phyloP scores from a whole-genome alignment of 2,888 invertebrate species.

The Euphydryas editha region DNA sequence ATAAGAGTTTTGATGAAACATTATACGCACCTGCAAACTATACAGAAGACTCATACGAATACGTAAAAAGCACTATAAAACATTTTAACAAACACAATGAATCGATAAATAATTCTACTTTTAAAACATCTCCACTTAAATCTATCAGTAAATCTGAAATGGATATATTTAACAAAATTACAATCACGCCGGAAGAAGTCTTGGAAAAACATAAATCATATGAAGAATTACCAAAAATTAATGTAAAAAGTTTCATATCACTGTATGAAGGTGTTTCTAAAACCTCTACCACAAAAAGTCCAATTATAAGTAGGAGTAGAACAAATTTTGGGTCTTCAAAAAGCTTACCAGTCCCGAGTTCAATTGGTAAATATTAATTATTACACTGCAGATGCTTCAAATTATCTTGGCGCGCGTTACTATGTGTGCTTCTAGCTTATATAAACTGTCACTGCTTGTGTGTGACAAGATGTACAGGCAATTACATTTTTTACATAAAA shows the following conservation, averaged over 20 bases:
- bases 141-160: constrained; percentile 78
- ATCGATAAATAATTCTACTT: constrained; percentile 46
- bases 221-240: constrained; percentile 74
- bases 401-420: too few species aligned
- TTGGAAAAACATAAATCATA: constrained; percentile 74
- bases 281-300: constrained; percentile 48
- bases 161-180: constrained; percentile 75
- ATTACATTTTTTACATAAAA: too few species aligned
- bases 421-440: too few species aligned
- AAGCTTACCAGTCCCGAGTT: constrained; percentile 54
- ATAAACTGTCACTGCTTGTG: too few species aligned
- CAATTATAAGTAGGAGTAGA: constrained; percentile 37
- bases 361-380: constrained; percentile 56
- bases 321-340: constrained; percentile 54
- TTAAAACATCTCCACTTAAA: constrained; percentile 52
- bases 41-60: constrained; percentile 42
- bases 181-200: constrained; percentile 54
- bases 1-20: constrained; percentile 56
- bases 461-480: too few species aligned
- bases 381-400: too few species aligned
- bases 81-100: constrained; percentile 48
- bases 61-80: constrained; percentile 46
- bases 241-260: constrained; percentile 73
- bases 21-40: constrained; percentile 32
- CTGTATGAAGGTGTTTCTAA: constrained; percentile 73